Evolutionary conservation across 2,888 invertebrate genomes (phyloP).

Genomic region (Molorchus minor): DNA sequence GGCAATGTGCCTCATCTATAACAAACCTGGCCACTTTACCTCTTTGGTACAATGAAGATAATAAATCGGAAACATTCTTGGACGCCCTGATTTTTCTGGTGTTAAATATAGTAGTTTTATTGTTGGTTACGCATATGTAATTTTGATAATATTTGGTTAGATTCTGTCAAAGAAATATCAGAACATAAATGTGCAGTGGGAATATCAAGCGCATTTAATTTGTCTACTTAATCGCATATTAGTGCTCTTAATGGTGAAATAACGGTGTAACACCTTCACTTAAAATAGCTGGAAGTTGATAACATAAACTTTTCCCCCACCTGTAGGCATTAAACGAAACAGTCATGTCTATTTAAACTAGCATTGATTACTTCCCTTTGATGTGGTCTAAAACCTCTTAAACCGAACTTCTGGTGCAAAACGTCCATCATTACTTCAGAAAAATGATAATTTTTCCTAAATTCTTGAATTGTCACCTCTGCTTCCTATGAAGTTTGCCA

Average conservation of each 20-base stretch:
- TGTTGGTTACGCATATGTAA: constrained; percentile 73
- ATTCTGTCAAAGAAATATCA: constrained; percentile 71
- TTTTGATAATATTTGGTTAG: constrained; percentile 77
- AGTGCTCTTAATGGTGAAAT: constrained; percentile 94
- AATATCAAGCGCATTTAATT: constrained; percentile 87
- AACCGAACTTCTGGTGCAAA: constrained; percentile 76
- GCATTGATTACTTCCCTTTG: constrained; percentile 96
- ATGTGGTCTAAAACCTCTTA: constrained; percentile 88
- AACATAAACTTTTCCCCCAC: constrained; percentile 96
- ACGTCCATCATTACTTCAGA: constrained; percentile 51
- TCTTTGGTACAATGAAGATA: constrained; percentile 77
- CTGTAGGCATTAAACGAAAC: constrained; percentile 99
- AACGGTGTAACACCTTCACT: constrained; percentile 91
- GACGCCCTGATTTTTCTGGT: constrained; percentile 93
- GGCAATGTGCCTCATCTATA: constrained; percentile 98
- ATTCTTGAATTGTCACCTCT: too few species aligned
- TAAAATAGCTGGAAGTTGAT: constrained; percentile 89
- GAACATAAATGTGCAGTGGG: constrained; percentile 87
- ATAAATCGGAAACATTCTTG: constrained; percentile 72
- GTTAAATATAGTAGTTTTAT: constrained; percentile 94
- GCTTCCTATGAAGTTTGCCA: constrained; percentile 13
- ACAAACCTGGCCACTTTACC: constrained; percentile 85
- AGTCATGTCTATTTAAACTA: constrained; percentile 83
- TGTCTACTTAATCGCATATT: constrained; percentile 95
- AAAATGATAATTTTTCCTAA: constrained; percentile 49